Percentiles rank a stretch among this genome's conserved stretches.
phyloP scores from a whole-genome alignment of 2,888 invertebrate genomes.

The Monoplex corrugatus region DNA sequence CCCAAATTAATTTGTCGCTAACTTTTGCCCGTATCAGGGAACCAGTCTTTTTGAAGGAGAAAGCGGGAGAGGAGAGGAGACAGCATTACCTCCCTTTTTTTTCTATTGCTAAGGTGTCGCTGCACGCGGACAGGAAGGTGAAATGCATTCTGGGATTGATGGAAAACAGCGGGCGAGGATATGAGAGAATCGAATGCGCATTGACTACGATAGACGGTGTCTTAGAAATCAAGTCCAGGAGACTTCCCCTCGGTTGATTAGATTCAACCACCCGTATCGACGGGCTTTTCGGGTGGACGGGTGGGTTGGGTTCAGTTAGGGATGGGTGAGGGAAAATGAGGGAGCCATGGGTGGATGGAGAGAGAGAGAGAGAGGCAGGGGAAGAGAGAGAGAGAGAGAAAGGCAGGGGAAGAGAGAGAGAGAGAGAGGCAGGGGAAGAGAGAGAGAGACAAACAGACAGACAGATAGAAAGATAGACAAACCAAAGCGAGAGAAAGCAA shows the following conservation, averaged over 20 bases:
- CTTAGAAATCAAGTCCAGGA: background rate
- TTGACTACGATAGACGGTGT: background rate
- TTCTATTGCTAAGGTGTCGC: constrained; percentile 20
- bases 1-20: constrained; percentile 27
- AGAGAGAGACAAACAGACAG: too few species aligned
- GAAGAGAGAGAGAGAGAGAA: too few species aligned
- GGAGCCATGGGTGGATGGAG: too few species aligned
- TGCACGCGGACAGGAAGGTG: constrained; percentile 41
- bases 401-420: too few species aligned
- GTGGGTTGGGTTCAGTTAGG: too few species aligned
- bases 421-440: too few species aligned
- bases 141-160: constrained; percentile 42
- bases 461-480: too few species aligned
- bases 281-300: background rate
- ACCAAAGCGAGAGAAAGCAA: too few species aligned
- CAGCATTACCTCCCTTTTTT: background rate
- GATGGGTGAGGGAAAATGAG: too few species aligned
- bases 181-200: constrained; percentile 20
- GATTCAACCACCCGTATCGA: background rate
- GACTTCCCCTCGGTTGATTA: background rate
- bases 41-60: background rate
- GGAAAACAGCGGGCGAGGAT: constrained; percentile 34
- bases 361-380: too few species aligned
- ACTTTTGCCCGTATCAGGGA: background rate
- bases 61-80: too few species aligned